Evolutionary conservation across 2,888 invertebrate genomes (phyloP).

Genomic region (Brachycybe producta): DNA sequence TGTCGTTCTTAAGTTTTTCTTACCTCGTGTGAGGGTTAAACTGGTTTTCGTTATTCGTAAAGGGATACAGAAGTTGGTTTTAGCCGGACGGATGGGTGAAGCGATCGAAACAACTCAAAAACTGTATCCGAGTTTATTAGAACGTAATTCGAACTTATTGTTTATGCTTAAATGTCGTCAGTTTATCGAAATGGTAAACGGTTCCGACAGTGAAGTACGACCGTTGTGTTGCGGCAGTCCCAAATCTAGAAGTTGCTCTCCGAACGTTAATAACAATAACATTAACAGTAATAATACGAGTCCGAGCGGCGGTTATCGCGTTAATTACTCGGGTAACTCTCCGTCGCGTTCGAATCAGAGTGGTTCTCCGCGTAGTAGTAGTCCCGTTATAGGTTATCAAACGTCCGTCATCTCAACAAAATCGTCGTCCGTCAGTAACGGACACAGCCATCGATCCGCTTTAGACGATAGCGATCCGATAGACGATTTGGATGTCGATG

Average conservation of each 20-base stretch:
- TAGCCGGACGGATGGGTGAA: slow-evolving; percentile 87
- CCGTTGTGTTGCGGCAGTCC: slow-evolving; percentile 31
- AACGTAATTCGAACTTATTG: slow-evolving; percentile 75
- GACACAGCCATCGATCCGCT: too few relatives aligned
- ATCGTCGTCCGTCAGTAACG: slow-evolving; percentile 1
- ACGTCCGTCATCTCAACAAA: slow-evolving; percentile 4
- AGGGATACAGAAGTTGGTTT: slow-evolving; percentile 86
- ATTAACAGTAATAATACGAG: too few relatives aligned
- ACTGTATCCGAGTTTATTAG: slow-evolving; percentile 84
- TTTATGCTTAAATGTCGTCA: slow-evolving; percentile 95
- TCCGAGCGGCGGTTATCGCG: slow-evolving; percentile 32
- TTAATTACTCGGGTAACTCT: slow-evolving; percentile 11
- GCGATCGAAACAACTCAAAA: slow-evolving; percentile 80
- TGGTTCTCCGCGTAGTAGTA: slow-evolving; percentile 11
- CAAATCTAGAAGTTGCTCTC: slow-evolving; percentile 32
- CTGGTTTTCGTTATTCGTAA: slow-evolving; percentile 21
- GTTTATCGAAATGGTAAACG: slow-evolving; percentile 92
- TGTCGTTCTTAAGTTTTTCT: too few relatives aligned
- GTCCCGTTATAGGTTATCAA: slow-evolving; percentile 2
- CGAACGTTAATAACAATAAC: too few relatives aligned
- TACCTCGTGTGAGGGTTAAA: too few relatives aligned
- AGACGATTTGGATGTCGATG: too few relatives aligned
- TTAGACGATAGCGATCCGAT: too few relatives aligned
- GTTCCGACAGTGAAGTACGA: slow-evolving; percentile 61
- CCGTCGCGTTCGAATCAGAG: slow-evolving; percentile 10